phyloP scores from a whole-genome alignment of 2,888 invertebrate species.

The Apoderus coryli region DNA sequence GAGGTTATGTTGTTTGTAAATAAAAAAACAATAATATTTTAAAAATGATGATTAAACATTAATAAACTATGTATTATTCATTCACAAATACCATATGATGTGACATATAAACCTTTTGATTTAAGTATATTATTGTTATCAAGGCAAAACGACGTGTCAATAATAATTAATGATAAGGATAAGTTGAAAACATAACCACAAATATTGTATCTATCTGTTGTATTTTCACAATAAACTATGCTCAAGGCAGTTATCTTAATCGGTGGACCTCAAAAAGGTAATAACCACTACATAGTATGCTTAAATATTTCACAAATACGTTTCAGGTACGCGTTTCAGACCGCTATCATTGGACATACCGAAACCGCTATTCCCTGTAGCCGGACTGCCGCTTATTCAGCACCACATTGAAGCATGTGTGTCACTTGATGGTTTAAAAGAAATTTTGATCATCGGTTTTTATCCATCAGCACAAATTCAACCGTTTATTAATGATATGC shows the following conservation, averaged over 20 bases:
- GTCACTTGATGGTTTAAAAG: slow-evolving; percentile 62
- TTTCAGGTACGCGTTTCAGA: slow-evolving; percentile 86
- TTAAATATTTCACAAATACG: slow-evolving; percentile 8
- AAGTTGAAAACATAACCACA: no score
- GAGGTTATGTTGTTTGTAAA: no score
- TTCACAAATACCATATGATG: no score
- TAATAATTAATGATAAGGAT: no score
- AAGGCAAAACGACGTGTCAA: no score
- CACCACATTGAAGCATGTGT: slow-evolving; percentile 93
- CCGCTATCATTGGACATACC: slow-evolving; percentile 94
- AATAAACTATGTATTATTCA: no score
- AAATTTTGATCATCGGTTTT: slow-evolving; percentile 88
- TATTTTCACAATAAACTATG: no score
- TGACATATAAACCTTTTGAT: no score
- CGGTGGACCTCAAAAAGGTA: slow-evolving; percentile 91
- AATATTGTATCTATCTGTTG: no score
- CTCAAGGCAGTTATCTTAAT: slow-evolving; percentile 81
- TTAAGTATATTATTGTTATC: no score
- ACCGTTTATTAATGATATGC: slow-evolving; percentile 77
- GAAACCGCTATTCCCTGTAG: slow-evolving; percentile 94
- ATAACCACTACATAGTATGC: slow-evolving; percentile 9
- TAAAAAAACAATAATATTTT: no score
- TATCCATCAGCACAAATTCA: slow-evolving; percentile 75
- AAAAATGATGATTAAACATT: no score
- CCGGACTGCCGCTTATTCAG: slow-evolving; percentile 89